Conservation (phyloP, 2,113 vertebrate genomes). For the Leptosomus discolor region DNA sequence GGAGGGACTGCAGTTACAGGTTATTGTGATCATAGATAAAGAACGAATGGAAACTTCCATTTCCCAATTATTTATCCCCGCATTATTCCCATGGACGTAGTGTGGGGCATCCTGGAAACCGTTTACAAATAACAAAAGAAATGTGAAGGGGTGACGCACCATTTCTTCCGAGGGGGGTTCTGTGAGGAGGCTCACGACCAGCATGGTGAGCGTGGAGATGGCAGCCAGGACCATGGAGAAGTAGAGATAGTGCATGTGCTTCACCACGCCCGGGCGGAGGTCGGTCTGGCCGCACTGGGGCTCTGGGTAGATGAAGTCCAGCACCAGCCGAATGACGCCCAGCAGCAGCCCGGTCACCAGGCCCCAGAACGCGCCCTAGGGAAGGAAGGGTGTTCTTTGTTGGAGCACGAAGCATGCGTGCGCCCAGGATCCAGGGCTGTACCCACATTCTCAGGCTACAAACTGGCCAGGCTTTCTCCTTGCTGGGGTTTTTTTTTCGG, state of each 20-base stretch:
- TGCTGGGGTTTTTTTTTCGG: background rate
- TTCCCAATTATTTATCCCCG: background rate
- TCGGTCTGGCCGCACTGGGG: constrained; percentile 86
- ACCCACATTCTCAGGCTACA: no score
- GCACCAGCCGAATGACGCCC: constrained; percentile 82
- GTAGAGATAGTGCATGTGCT: constrained; percentile 91
- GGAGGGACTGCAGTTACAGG: background rate
- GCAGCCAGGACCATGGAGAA: constrained; percentile 86
- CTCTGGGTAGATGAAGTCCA: constrained; percentile 88
- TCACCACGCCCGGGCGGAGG: constrained; percentile 78
- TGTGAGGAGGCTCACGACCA: constrained; percentile 81
- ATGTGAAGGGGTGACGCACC: constrained; percentile 9
- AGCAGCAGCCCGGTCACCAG: constrained; percentile 81
- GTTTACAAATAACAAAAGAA: background rate
- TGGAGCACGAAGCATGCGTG: rapidly evolving
- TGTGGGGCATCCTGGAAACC: rapidly evolving
- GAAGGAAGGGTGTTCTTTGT: background rate
- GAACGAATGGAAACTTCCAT: background rate
- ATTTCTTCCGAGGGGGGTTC: constrained; percentile 76
- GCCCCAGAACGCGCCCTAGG: constrained; percentile 91
- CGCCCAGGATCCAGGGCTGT: rapidly evolving
- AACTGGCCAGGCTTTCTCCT: background rate
- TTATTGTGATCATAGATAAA: background rate
- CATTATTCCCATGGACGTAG: background rate
- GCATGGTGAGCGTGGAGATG: constrained; percentile 75